A percentile compares a stretch with the other conserved stretches of the same genome.
Evolutionary conservation across 2,797 vertebrate species (phyloP).

Genomic region (Hydrocynus forskahlii): DNA sequence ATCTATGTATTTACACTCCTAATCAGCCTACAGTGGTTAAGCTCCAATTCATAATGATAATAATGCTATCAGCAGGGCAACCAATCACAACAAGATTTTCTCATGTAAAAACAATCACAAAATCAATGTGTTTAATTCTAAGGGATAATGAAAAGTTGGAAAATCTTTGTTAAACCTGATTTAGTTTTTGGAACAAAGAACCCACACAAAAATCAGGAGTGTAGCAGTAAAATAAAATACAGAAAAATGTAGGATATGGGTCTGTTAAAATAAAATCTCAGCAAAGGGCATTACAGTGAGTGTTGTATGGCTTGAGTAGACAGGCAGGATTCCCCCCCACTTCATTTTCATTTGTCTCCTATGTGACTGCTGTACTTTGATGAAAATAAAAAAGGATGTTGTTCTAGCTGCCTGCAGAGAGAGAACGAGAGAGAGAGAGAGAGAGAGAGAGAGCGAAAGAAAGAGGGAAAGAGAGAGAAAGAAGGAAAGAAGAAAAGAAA

Average conservation of each 20-base stretch:
- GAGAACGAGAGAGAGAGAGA: not conserved
- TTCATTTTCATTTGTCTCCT: not conserved
- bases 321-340: not conserved
- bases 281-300: not conserved
- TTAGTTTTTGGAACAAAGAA: not conserved
- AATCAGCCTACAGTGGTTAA: too few relatives aligned
- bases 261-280: not conserved
- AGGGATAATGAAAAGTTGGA: not conserved
- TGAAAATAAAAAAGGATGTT: conserved; percentile 15
- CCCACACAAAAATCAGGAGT: not conserved
- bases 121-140: not conserved
- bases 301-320: not conserved
- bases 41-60: not conserved
- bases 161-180: too few relatives aligned
- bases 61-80: not conserved
- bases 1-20: too few relatives aligned
- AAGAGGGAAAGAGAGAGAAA: conserved; percentile 27
- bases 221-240: not conserved
- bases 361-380: not conserved
- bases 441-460: conserved; percentile 37
- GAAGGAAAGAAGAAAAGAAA: conserved; percentile 14
- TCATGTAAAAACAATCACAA: not conserved
- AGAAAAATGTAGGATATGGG: not conserved
- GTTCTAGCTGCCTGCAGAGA: not conserved
- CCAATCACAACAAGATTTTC: not conserved